Base-by-base conservation (phyloP, 2,113 vertebrate species). In the Chelonoidis abingdonii region DNA sequence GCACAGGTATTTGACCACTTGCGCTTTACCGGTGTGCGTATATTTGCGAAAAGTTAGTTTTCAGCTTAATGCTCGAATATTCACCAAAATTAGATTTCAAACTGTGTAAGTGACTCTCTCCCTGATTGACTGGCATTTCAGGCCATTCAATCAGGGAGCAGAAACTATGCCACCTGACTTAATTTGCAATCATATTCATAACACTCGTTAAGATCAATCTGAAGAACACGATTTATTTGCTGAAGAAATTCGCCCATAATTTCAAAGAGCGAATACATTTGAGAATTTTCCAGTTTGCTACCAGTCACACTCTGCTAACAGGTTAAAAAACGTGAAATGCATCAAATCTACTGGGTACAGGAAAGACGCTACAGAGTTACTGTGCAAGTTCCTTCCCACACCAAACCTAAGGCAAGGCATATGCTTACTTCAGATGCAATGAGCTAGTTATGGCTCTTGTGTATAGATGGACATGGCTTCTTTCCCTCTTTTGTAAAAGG, bases 401-500 rank as follows among this genome's bases (percentile, higher is more conserved):
- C 90, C 88, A 88, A 86, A 86, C 87, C 92, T 50, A 84, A 89
- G 93, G 96, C 96, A 93, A 83, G 88, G 80, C 53, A 8, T 31
- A 3, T 17, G 79, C 89, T 92, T 10, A 10, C 53, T 53, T 76
- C 86, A 52, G 83, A 19, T 13, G 10, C 0, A 80, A 75, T 12
- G 35, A 86, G 87, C 31, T 91, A 54, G 1, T 1, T 25, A 38
- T 86, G 90, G 88, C 88, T 95, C 93, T 88, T 3, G 54, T 6
- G 87, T 93, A 44, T 35, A 90, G 85, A 59, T 95, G 86, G 94
- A 96, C 59, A 95, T 94, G 97, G 96, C 91, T 96, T 96, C 96
- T 96, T 56, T 49, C n/a, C 86, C 96, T 97, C 95, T 98, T 98
- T 98, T 98, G 97, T 98, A 98, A 98, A 98, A 98, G 96, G 97